Conservation (phyloP, 2,113 vertebrate species). For the Callipepla californica region DNA sequence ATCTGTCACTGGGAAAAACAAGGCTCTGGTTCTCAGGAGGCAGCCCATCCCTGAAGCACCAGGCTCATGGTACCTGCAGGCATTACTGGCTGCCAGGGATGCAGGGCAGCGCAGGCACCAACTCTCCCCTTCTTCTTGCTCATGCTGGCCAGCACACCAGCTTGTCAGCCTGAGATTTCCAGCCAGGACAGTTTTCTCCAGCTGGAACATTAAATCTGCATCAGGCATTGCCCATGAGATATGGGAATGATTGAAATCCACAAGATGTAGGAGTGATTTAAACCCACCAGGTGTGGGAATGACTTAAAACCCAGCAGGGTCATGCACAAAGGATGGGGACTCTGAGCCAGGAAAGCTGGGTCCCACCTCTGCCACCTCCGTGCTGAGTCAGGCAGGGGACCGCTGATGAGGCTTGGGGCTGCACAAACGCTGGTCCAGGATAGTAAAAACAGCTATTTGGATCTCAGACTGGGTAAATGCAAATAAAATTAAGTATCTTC, state of each 20-base stretch:
- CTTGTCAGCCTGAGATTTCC: background rate
- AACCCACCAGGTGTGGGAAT: rapidly evolving
- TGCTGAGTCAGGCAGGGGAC: background rate
- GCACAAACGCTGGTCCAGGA: too few relatives aligned
- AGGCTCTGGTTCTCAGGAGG: background rate
- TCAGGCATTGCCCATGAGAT: background rate
- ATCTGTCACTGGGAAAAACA: background rate
- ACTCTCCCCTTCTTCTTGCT: background rate
- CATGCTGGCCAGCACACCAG: background rate
- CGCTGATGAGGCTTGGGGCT: background rate
- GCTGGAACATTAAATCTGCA: background rate
- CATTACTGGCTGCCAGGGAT: background rate
- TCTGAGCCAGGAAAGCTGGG: background rate
- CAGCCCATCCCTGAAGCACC: background rate
- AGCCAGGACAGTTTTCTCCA: background rate
- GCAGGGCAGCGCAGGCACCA: background rate
- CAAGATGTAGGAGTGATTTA: background rate
- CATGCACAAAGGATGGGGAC: background rate
- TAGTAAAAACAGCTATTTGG: background rate
- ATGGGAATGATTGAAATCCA: too few relatives aligned
- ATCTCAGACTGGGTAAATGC: background rate
- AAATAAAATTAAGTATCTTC: background rate
- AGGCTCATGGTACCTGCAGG: background rate
- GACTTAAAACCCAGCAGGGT: background rate
- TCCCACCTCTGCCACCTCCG: background rate